Conservation (phyloP, 2,797 vertebrate species). For the Mormyrops attenuatus region DNA sequence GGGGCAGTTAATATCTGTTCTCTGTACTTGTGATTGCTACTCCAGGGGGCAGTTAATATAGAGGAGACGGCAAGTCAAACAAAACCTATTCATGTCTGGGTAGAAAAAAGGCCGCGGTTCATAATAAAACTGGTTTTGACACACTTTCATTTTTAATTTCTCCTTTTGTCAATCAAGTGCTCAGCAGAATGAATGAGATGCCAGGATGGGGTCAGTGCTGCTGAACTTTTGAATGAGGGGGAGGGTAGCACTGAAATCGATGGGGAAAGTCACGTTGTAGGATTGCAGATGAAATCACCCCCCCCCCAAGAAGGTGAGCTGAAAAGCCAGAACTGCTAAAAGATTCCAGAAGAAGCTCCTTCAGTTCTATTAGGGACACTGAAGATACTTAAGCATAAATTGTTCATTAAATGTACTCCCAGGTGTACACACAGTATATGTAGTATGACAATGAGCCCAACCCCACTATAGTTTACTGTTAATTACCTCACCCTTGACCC, state of each 20-base stretch:
- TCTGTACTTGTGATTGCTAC: conserved; percentile 20
- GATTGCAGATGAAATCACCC: not conserved
- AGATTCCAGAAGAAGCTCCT: not conserved
- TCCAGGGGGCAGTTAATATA: conserved; percentile 22
- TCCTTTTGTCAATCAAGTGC: not conserved
- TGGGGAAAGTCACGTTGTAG: not conserved
- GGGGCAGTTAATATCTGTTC: conserved; percentile 43
- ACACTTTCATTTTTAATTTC: not conserved
- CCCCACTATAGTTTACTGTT: not conserved
- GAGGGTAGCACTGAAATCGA: not conserved
- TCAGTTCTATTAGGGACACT: not conserved
- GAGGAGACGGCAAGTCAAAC: conserved; percentile 3
- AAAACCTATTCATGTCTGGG: not conserved
- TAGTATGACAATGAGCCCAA: not conserved
- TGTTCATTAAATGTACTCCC: not conserved
- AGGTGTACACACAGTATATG: not conserved
- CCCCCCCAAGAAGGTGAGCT: not conserved
- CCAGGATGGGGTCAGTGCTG: not conserved
- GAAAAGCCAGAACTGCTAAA: not conserved
- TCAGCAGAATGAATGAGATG: not conserved
- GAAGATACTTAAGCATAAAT: not conserved
- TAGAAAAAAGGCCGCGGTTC: not conserved
- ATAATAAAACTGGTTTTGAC: not conserved
- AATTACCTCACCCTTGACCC: not conserved
- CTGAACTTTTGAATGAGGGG: not conserved